Conservation (phyloP, 2,888 invertebrate species). For the Yponomeuta malinellus region DNA sequence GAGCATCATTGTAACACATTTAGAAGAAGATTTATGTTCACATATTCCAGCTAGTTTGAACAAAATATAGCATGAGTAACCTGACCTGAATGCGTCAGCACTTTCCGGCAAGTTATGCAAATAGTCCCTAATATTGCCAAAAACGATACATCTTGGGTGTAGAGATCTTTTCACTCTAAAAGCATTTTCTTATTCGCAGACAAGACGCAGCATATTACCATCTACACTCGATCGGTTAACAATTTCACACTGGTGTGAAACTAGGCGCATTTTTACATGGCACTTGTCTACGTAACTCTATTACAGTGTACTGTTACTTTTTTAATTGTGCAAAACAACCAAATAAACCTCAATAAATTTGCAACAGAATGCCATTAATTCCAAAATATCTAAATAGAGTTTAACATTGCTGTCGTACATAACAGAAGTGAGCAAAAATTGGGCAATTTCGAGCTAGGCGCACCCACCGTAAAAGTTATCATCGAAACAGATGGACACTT, state of each 20-base stretch:
- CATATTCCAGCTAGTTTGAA: neutral
- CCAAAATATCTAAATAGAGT: neutral
- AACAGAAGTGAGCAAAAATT: neutral
- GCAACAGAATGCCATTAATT: neutral
- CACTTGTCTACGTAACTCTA: too few relatives aligned
- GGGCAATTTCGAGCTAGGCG: neutral
- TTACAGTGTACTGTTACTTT: too few relatives aligned
- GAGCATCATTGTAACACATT: neutral
- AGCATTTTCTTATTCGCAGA: too few relatives aligned
- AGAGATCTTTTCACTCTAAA: too few relatives aligned
- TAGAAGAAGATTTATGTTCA: neutral
- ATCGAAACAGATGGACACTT: too few relatives aligned
- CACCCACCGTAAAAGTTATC: too few relatives aligned
- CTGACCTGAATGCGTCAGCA: conserved; percentile 9
- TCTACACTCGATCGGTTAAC: too few relatives aligned
- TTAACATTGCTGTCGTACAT: neutral
- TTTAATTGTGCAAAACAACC: too few relatives aligned
- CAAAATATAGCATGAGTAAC: neutral
- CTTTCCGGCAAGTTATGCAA: neutral
- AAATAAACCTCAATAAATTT: too few relatives aligned
- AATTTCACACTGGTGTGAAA: too few relatives aligned
- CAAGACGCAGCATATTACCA: too few relatives aligned
- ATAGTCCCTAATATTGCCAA: neutral
- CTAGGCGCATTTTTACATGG: too few relatives aligned
- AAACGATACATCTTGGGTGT: neutral